A percentile compares a stretch with the other conserved stretches of the same genome.
phyloP scores from a whole-genome alignment of 2,888 invertebrate genomes.

The Phorcus lineatus region DNA sequence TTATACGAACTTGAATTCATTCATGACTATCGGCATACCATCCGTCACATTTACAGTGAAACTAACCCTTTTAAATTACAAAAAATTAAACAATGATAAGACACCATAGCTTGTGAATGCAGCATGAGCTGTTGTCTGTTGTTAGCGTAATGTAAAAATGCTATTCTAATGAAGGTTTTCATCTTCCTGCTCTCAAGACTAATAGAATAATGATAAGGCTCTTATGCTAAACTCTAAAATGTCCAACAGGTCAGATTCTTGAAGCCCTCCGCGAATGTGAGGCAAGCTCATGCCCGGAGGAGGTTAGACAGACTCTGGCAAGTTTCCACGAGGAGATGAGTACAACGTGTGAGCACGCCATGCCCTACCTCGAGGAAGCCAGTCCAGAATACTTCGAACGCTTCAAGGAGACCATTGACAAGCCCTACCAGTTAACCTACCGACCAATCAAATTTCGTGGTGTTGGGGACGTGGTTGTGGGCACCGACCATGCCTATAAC shows the following conservation, averaged over 20 bases:
- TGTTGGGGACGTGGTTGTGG: conserved; percentile 27
- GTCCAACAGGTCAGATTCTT: conserved; percentile 53
- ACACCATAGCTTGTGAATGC: too few species aligned
- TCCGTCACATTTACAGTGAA: too few species aligned
- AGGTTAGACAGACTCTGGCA: conserved; percentile 26
- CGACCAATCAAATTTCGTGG: conserved; percentile 38
- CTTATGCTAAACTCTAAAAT: not conserved
- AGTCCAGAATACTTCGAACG: conserved; percentile 52
- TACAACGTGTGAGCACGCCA: conserved; percentile 47
- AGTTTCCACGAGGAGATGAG: conserved; percentile 39
- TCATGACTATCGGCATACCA: too few species aligned
- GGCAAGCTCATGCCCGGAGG: conserved; percentile 18
- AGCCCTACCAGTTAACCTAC: conserved; percentile 54
- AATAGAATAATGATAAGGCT: too few species aligned
- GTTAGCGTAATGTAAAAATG: too few species aligned
- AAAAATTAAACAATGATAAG: too few species aligned
- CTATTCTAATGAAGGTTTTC: too few species aligned
- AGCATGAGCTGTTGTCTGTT: too few species aligned
- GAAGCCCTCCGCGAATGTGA: conserved; percentile 49
- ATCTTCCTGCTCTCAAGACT: too few species aligned
- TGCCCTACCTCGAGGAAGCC: conserved; percentile 51
- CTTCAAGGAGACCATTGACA: conserved; percentile 49
- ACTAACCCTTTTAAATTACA: too few species aligned
- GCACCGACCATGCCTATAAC: conserved; percentile 34
- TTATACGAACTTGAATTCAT: too few species aligned